Base-by-base conservation (phyloP, 2,888 invertebrate species). In the Proisotoma minuta region DNA sequence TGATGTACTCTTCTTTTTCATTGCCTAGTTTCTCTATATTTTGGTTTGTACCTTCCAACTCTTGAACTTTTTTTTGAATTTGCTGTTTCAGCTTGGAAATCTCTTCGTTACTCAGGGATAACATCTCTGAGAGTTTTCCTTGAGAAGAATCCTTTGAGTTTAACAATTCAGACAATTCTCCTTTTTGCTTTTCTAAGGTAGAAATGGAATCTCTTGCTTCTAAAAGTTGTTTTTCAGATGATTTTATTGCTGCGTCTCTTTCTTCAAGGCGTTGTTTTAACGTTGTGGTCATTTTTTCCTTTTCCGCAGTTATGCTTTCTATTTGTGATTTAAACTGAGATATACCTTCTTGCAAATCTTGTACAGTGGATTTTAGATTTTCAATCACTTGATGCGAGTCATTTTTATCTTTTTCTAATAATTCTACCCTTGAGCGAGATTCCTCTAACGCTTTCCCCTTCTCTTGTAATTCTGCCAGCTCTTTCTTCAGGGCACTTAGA, bases 101-200 rank as follows among this genome's bases (percentile, higher is more conserved):
- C 18, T 43, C 43, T 5, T 15, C 43, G 18, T 74, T 80, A 79
- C 68, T 81, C 81, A 73, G 81, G 79, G 70, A 82, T 81, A 74
- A 81, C 79, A 28, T 79, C 27, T 75, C 77, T 62, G 78, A 76
- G 39, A 79, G 70, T 10, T 71, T 69, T 54, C 76, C 74, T 57
- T 77, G 78, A n/a, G 43, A 5, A 18, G 43, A 43, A 12, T 20
- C 43, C 18, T 43, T 43, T 18, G 15, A 18, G 18, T 43, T 20
- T 5, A 43, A 15, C 10, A 43, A 20, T 5, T 5, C 10, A 4
- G 43, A 43, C 77, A 29, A 81, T 71, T 29, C 73, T 52, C 77
- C 77, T 2, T 80, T 74, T 71, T 78, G 74, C 62, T 77, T 76
- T 73, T 78, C 73, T 22, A 78, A 74, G 59, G 73, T 73, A 8